A percentile compares a stretch with the other conserved stretches of the same genome.
phyloP scores from a whole-genome alignment of 1,140 invertebrate species.

The Thaumatotibia leucotreta region DNA sequence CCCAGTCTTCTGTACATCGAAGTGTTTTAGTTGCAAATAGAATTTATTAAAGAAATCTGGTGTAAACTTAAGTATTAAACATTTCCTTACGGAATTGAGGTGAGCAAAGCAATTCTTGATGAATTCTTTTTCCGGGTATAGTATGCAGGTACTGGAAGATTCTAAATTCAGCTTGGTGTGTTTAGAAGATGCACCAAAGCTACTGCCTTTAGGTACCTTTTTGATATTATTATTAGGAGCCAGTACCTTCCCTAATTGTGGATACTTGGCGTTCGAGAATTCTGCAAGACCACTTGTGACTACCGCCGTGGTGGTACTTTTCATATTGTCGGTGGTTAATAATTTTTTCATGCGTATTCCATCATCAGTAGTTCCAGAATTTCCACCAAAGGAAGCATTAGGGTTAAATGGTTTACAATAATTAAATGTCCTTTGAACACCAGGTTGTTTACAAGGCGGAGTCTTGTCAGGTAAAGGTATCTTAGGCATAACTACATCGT shows the following conservation, averaged over 20 bases:
- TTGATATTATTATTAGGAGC: slow-evolving; percentile 52
- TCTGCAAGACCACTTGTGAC: slow-evolving; percentile 40
- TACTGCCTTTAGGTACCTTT: slow-evolving; percentile 40
- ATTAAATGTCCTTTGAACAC: slow-evolving; percentile 43
- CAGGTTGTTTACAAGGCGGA: slow-evolving; percentile 44
- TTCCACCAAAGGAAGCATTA: slow-evolving; percentile 40
- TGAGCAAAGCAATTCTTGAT: slow-evolving; percentile 38
- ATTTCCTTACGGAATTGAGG: slow-evolving; percentile 46
- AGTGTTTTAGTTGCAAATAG: slow-evolving; percentile 38
- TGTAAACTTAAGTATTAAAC: slow-evolving; percentile 32
- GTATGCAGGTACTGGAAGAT: slow-evolving; percentile 33
- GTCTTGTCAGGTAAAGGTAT: slow-evolving; percentile 39
- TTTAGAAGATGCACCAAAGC: slow-evolving; percentile 38
- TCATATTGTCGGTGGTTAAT: slow-evolving; percentile 37
- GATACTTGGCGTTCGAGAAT: slow-evolving; percentile 25
- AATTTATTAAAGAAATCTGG: slow-evolving; percentile 36
- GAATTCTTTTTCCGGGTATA: slow-evolving; percentile 40
- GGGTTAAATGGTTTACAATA: slow-evolving; percentile 35
- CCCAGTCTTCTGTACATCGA: slow-evolving; percentile 38
- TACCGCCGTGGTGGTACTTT: slow-evolving; percentile 18
- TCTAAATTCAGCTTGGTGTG: slow-evolving; percentile 25
- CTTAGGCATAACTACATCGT: slow-evolving; percentile 34
- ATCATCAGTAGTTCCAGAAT: slow-evolving; percentile 31
- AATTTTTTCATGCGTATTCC: slow-evolving; percentile 44
- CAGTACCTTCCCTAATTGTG: slow-evolving; percentile 34